Conservation (phyloP, 37 sponge, comb jelly and placozoan species). For the Diacarnus erythraeanus region DNA sequence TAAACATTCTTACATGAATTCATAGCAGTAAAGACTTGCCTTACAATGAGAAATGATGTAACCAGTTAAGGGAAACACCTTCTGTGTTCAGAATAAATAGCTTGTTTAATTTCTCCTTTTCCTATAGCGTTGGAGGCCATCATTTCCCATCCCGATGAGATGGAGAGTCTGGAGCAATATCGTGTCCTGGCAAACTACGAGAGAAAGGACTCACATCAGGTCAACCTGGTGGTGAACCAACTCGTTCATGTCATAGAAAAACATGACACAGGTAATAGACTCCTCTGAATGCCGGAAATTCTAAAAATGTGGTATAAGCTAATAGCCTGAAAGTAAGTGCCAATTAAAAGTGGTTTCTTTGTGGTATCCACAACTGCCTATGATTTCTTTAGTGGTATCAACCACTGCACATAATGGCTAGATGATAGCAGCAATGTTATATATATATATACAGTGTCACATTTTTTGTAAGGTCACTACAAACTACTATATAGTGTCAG, state of each 20-base stretch:
- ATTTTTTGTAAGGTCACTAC: too few relatives aligned
- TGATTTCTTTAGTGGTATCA: too few relatives aligned
- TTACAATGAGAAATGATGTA: not conserved
- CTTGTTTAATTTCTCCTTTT: too few relatives aligned
- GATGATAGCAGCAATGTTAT: too few relatives aligned
- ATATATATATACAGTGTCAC: too few relatives aligned
- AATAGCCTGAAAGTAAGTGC: too few relatives aligned
- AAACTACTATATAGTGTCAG: too few relatives aligned
- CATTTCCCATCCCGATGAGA: constrained; percentile 67
- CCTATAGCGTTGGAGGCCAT: constrained; percentile 27
- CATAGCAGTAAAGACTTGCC: not conserved
- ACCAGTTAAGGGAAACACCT: not conserved
- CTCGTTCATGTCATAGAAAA: constrained; percentile 80
- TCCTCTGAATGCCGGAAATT: not conserved
- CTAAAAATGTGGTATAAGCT: too few relatives aligned
- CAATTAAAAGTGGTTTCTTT: too few relatives aligned
- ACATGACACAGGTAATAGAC: constrained; percentile 82
- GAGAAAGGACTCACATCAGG: constrained; percentile 71
- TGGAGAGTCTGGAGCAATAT: constrained; percentile 72
- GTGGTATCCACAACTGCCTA: too few relatives aligned
- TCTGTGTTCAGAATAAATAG: too few relatives aligned
- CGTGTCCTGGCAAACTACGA: constrained; percentile 56
- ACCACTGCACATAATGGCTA: too few relatives aligned
- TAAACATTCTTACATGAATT: not conserved
- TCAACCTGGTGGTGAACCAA: constrained; percentile 61